Base-by-base conservation (phyloP, 2,113 vertebrate genomes). In the Typhlomys cinereus region DNA sequence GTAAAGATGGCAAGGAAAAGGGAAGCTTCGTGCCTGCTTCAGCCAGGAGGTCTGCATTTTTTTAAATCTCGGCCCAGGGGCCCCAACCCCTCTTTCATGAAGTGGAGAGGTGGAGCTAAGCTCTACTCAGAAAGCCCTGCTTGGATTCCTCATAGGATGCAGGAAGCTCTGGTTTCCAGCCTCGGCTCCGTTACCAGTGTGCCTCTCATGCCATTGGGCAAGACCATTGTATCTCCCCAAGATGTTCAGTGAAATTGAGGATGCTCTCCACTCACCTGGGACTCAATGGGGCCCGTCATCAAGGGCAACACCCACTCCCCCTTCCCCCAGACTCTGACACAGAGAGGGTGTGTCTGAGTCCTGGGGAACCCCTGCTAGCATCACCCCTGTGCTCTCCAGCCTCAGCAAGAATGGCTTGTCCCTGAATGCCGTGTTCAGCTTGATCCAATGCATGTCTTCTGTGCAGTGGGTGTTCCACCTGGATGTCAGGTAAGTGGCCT, bases 321-420 rank as follows among this genome's bases (percentile, higher is more conserved):
- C 29, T 64, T 4, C 0, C 39, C 82, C n/a, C 7, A 27, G 20
- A 69, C 78, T 62, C 92, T 76, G 74, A 92, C 66, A 71, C 57
- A 18, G 75, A 41, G 6, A 85, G 39, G 17, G 27, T 11, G 5
- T 7, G 5, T n/a, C 1, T 18, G 48, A 70, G 74, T 57, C 36
- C 59, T 3, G 31, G 69, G 36, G 10, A 50, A 1, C 29, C 31
- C 67, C 25, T 7, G 0, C 36, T 46, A 36, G 1, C 9, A 4
- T 76, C 34, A 1, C 10, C 5, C 44, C 76, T 85, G 12, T 85
- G 71, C 4, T 95, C 90, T 71, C 44, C 90, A 99, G 99, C 90
- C 94, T 98, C 95, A 98, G 98, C 64, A 71, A 97, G 81, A 99
- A 99, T 41, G 44, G 31, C 41, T 93, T 99, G 66, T 98, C 97